These are phyloP conservation scores for Phalacrocorax pelagicus DNA, from an alignment of 2,113 vertebrate species.

Conservation along the genomic window DNA sequence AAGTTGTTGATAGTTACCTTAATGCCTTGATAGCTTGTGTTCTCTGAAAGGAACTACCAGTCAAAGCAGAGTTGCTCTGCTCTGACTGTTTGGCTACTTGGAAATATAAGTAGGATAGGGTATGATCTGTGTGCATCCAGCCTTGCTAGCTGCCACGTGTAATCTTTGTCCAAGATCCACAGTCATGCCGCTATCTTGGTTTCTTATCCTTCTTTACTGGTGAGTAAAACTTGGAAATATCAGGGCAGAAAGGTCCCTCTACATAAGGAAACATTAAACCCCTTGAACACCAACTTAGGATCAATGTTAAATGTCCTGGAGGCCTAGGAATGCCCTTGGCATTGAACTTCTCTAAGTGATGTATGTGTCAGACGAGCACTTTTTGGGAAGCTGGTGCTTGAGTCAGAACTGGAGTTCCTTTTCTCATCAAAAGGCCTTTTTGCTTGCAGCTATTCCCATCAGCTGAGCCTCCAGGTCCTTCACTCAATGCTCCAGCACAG, in stretches of 20 bases:
- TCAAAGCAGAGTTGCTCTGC: not conserved
- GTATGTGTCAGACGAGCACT: not conserved
- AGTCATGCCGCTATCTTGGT: not conserved
- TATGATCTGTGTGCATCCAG: not conserved
- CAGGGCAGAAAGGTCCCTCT: not conserved
- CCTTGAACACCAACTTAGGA: not conserved
- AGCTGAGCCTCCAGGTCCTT: slow-evolving; percentile 80
- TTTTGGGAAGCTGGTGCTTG: not conserved
- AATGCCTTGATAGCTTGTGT: not conserved
- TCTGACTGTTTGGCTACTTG: not conserved
- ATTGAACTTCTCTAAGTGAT: not conserved
- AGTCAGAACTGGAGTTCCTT: not conserved
- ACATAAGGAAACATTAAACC: not conserved
- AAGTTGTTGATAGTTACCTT: not conserved
- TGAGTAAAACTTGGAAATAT: not conserved
- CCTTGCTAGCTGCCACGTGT: not conserved
- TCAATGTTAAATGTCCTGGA: not conserved
- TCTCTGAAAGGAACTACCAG: not conserved
- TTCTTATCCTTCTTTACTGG: not conserved
- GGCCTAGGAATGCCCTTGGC: not conserved
- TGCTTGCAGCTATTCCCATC: slow-evolving; percentile 82
- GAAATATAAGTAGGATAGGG: not conserved
- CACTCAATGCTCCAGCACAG: slow-evolving; percentile 78
- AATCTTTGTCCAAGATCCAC: not conserved
- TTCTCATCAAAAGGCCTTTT: not conserved